Evolutionary conservation across 2,888 invertebrate species (phyloP).

Genomic region (Stenchaetothrips biformis): DNA sequence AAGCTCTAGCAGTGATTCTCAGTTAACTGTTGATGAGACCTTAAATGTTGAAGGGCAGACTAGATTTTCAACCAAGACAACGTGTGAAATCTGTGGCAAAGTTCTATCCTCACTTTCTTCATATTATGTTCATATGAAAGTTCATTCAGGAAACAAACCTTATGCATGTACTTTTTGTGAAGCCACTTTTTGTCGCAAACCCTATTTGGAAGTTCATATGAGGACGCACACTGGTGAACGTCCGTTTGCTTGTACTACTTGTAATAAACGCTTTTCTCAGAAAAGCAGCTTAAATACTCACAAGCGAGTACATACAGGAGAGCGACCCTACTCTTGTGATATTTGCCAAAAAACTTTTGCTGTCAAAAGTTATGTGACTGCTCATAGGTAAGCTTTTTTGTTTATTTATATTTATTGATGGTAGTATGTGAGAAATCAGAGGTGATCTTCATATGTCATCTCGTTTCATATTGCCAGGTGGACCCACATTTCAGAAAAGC

Average conservation of each 20-base stretch:
- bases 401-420: conserved; percentile 26
- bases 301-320: conserved; percentile 74
- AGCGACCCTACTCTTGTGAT: conserved; percentile 72
- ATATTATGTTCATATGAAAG: conserved; percentile 77
- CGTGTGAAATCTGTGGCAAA: conserved; percentile 73
- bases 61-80: conserved; percentile 48
- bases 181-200: conserved; percentile 74
- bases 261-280: conserved; percentile 73
- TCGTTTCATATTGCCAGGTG: conserved; percentile 50
- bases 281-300: conserved; percentile 77
- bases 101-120: conserved; percentile 70
- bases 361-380: conserved; percentile 74
- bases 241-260: conserved; percentile 69
- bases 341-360: conserved; percentile 75
- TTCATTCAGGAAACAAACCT: conserved; percentile 74
- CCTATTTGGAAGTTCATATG: conserved; percentile 73
- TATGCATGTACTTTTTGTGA: conserved; percentile 73
- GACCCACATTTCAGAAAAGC: conserved; percentile 74
- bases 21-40: not conserved
- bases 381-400: conserved; percentile 55
- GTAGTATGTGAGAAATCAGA: not conserved
- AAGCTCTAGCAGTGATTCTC: not conserved
- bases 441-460: not conserved
- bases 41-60: not conserved
- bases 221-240: conserved; percentile 70